phyloP scores from a whole-genome alignment of 2,888 invertebrate genomes.

The Halictus ligatus region DNA sequence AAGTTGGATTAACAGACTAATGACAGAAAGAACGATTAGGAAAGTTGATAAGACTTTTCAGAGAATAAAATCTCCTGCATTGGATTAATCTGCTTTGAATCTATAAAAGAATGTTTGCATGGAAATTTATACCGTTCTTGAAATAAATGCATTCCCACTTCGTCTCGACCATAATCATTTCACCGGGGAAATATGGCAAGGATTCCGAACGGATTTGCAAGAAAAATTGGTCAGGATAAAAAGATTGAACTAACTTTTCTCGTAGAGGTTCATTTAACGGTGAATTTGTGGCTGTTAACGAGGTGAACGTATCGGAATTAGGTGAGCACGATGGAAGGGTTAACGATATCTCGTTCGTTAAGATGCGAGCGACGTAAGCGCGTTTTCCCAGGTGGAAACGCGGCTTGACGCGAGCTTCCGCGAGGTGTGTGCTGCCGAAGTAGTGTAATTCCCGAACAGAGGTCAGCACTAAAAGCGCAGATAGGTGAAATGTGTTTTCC shows the following conservation, averaged over 20 bases:
- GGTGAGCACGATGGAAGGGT: background rate
- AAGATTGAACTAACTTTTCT: background rate
- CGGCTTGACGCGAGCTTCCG: background rate
- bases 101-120: background rate
- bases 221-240: background rate
- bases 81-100: background rate
- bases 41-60: background rate
- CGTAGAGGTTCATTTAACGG: background rate
- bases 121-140: background rate
- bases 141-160: background rate
- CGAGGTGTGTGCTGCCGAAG: background rate
- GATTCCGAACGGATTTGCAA: background rate
- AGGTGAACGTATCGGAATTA: background rate
- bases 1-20: background rate
- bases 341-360: background rate
- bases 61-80: background rate
- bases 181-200: background rate
- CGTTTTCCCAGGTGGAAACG: constrained; percentile 1
- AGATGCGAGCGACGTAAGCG: background rate
- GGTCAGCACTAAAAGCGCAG: constrained; percentile 10
- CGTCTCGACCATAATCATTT: background rate
- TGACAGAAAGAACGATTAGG: background rate
- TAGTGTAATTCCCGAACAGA: background rate
- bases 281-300: background rate
- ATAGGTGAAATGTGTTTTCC: background rate